Evolutionary conservation across 1,140 invertebrate species (phyloP).

Genomic region (Probaryconus sp.): DNA sequence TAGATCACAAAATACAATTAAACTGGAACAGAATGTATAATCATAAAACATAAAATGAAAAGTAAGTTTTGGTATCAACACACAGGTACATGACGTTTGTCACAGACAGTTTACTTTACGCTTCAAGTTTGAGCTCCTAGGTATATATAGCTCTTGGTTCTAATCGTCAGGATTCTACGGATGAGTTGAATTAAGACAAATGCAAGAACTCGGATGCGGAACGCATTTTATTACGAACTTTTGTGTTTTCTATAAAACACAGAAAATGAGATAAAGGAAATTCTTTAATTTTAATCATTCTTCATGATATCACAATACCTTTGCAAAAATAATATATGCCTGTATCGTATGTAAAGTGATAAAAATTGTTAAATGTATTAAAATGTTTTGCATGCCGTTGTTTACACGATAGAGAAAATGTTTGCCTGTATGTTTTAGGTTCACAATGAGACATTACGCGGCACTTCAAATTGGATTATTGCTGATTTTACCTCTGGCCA

Average conservation of each 20-base stretch:
- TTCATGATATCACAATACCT: no score
- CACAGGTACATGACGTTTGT: constrained; percentile 55
- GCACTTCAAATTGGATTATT: constrained; percentile 58
- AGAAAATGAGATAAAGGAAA: not conserved
- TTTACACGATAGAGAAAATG: no score
- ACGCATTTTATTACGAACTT: constrained; percentile 31
- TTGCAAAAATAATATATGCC: no score
- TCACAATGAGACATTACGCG: constrained; percentile 57
- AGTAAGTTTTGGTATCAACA: constrained; percentile 57
- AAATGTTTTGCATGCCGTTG: no score
- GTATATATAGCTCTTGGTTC: constrained; percentile 24
- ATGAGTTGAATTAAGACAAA: constrained; percentile 46
- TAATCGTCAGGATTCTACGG: constrained; percentile 40
- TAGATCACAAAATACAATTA: constrained; percentile 51
- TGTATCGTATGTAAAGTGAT: no score
- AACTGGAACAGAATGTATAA: constrained; percentile 57
- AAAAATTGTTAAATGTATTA: no score
- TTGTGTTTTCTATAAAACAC: no score
- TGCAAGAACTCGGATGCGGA: constrained; percentile 32
- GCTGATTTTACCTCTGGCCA: constrained; percentile 46
- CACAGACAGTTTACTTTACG: constrained; percentile 59
- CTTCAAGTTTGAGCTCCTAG: constrained; percentile 55
- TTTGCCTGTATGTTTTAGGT: constrained; percentile 45
- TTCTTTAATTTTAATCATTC: no score
- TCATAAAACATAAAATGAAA: constrained; percentile 60